Percentiles rank a stretch among this genome's conserved stretches.
These are phyloP conservation scores for Ceratotherium simum DNA, from an alignment of 2,113 vertebrate species.

Conservation along the genomic window DNA sequence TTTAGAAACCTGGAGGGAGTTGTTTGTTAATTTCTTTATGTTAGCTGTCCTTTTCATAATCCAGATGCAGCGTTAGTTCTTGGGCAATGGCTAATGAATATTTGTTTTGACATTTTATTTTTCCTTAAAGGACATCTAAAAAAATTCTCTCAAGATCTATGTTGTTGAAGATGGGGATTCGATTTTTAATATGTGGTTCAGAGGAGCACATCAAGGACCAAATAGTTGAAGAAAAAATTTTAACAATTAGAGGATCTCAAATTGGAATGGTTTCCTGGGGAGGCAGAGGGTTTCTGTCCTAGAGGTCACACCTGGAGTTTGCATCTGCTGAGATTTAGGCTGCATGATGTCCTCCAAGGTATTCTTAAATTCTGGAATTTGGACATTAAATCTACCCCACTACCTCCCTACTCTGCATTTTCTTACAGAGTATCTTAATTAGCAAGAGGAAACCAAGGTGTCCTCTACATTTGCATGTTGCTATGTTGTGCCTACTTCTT, in stretches of 20 bases:
- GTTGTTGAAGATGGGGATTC: neutral
- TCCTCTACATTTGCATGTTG: neutral
- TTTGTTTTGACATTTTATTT: neutral
- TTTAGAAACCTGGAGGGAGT: neutral
- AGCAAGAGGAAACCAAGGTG: neutral
- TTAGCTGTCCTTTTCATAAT: neutral
- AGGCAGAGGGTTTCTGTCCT: neutral
- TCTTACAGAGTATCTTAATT: neutral
- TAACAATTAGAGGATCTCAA: neutral
- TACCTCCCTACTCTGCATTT: neutral
- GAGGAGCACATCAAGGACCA: neutral
- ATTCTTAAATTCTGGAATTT: neutral
- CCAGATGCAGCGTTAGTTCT: neutral
- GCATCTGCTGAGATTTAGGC: neutral
- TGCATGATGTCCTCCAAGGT: neutral
- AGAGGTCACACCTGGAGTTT: neutral
- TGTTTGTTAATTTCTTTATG: neutral
- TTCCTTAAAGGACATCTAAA: neutral
- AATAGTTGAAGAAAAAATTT: neutral
- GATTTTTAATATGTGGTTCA: neutral
- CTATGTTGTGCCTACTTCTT: neutral
- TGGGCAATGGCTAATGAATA: neutral
- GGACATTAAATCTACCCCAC: neutral
- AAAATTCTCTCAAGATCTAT: neutral
- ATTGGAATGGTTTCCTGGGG: neutral